A percentile compares a stretch with the other conserved stretches of the same genome.
Evolutionary conservation across 2,113 vertebrate genomes (phyloP).

Genomic region (Candoia aspera): DNA sequence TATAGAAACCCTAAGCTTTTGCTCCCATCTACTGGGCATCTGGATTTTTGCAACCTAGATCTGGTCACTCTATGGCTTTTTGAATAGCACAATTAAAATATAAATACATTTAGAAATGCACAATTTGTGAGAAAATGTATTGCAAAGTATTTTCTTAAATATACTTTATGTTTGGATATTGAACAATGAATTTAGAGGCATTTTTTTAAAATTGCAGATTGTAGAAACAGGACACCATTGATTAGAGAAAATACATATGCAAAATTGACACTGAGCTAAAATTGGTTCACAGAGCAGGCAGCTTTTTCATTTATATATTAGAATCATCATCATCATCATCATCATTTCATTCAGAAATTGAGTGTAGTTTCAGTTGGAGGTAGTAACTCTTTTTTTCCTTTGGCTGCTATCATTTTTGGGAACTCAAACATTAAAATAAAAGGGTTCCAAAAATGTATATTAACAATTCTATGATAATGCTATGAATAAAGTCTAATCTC

Average conservation of each 20-base stretch:
- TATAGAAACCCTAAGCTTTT: background rate
- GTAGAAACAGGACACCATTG: background rate
- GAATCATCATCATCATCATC: background rate
- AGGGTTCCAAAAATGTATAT: background rate
- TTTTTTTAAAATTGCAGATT: background rate
- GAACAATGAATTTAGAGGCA: background rate
- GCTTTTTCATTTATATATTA: background rate
- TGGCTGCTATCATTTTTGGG: background rate
- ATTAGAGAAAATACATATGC: background rate
- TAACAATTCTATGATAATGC: background rate
- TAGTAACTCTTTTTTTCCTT: background rate
- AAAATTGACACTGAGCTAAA: background rate
- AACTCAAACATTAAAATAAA: background rate
- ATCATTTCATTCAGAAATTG: background rate
- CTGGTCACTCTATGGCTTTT: background rate
- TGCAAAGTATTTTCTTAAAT: background rate
- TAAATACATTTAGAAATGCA: background rate
- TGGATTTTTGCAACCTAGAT: background rate
- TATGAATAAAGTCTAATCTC: background rate
- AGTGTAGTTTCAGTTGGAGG: background rate
- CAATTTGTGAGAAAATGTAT: background rate
- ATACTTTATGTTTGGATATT: background rate
- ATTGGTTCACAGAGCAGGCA: background rate
- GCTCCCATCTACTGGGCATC: background rate
- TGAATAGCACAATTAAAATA: background rate